Evolutionary conservation across 2,797 vertebrate species (phyloP).

Genomic region (Mastacembelus armatus): DNA sequence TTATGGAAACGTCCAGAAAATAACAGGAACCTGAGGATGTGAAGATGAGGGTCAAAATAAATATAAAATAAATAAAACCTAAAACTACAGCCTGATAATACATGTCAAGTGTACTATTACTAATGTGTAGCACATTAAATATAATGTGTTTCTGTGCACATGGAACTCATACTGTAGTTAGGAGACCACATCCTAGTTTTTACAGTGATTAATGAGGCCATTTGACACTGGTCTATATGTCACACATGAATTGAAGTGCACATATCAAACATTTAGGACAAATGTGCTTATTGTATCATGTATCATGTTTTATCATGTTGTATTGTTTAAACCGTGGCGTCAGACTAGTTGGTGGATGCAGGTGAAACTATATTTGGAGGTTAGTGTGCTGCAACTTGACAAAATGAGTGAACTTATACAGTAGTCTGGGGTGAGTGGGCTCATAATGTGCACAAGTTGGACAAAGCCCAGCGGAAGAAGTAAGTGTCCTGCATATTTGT

Average conservation of each 20-base stretch:
- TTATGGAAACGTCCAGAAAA: too few relatives aligned
- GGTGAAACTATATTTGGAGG: constrained; percentile 8
- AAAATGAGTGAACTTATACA: neutral
- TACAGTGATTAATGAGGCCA: neutral
- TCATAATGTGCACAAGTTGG: neutral
- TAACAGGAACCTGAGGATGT: too few relatives aligned
- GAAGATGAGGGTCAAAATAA: too few relatives aligned
- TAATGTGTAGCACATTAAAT: too few relatives aligned
- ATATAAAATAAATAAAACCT: too few relatives aligned
- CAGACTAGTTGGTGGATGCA: neutral
- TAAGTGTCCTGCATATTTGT: neutral
- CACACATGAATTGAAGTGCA: neutral
- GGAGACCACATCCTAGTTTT: neutral
- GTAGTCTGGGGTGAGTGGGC: neutral
- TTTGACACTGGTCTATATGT: too few relatives aligned
- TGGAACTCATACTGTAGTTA: too few relatives aligned
- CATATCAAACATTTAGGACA: neutral
- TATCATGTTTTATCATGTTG: too few relatives aligned
- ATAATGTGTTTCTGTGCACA: too few relatives aligned
- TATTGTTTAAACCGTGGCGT: too few relatives aligned
- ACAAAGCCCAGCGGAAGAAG: neutral
- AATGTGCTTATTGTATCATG: neutral
- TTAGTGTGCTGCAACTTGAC: neutral
- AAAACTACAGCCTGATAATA: too few relatives aligned
- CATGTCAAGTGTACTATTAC: too few relatives aligned